A percentile compares a stretch with the other conserved stretches of the same genome.
Conservation (phyloP, 2,113 vertebrate species). For the Loxodonta africana region DNA sequence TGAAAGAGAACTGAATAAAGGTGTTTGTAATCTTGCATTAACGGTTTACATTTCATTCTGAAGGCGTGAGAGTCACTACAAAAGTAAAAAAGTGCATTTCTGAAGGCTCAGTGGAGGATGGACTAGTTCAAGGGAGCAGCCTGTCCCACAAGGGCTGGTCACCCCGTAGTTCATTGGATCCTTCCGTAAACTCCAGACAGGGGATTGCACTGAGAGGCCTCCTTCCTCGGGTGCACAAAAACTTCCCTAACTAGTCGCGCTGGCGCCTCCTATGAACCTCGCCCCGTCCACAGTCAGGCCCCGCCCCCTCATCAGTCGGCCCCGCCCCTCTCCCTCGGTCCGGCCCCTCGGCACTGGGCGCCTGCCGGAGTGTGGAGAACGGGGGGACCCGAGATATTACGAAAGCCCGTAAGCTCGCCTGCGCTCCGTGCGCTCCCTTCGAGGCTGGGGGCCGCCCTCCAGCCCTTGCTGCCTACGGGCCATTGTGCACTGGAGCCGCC, state of each 20-base stretch:
- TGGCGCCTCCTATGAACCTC: background rate
- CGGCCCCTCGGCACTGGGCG: no score
- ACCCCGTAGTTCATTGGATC: background rate
- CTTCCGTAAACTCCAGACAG: accelerated
- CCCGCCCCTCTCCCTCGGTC: no score
- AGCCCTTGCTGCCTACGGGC: no score
- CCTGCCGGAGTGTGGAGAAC: background rate
- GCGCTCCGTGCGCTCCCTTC: no score
- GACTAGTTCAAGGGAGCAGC: background rate
- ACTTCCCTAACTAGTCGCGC: no score
- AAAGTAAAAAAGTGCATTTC: background rate
- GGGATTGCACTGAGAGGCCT: no score
- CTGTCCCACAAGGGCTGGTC: background rate
- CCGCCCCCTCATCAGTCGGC: accelerated
- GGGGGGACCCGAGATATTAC: accelerated
- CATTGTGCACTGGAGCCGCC: background rate
- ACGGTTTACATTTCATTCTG: background rate
- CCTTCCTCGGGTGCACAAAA: no score
- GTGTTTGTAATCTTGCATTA: background rate
- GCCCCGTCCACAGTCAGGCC: background rate
- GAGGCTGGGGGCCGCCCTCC: background rate
- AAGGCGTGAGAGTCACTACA: background rate
- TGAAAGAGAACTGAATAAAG: background rate
- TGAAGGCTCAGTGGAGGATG: background rate
- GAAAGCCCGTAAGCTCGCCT: background rate